A percentile compares a stretch with the other conserved stretches of the same genome.
Conservation (phyloP, 2,888 invertebrate genomes). For the Pristionchus fissidentatus region DNA sequence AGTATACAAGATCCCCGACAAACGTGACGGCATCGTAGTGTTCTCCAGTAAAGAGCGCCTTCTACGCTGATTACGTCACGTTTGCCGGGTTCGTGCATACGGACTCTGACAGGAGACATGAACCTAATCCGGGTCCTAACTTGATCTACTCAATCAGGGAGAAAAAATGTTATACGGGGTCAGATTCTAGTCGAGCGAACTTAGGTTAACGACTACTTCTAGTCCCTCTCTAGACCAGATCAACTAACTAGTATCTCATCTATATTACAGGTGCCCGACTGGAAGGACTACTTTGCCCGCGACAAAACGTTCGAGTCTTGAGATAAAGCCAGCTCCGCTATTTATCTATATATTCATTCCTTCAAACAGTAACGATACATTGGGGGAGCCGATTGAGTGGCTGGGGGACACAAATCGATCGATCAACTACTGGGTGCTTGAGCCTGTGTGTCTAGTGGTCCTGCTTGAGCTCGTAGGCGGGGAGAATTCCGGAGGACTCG, state of each 20-base stretch:
- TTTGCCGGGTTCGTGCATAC: too few relatives aligned
- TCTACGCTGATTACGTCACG: too few relatives aligned
- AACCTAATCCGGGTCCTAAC: too few relatives aligned
- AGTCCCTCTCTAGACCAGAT: background rate
- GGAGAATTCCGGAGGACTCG: constrained; percentile 61
- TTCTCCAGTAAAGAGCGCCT: too few relatives aligned
- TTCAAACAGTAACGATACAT: constrained; percentile 25
- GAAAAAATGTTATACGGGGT: too few relatives aligned
- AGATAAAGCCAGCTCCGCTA: constrained; percentile 20
- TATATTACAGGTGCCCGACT: background rate
- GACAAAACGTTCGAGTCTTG: constrained; percentile 25
- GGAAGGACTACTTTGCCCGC: constrained; percentile 37
- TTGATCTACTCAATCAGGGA: too few relatives aligned
- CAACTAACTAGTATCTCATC: too few relatives aligned
- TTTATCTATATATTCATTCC: constrained; percentile 24
- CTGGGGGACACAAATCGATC: constrained; percentile 15
- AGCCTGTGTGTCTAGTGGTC: constrained; percentile 80
- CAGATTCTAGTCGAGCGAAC: too few relatives aligned
- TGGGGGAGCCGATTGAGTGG: background rate
- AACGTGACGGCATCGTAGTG: too few relatives aligned
- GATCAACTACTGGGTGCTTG: constrained; percentile 40
- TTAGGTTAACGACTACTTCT: too few relatives aligned
- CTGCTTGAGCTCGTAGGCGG: constrained; percentile 41
- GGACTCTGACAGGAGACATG: too few relatives aligned
- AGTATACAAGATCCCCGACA: too few relatives aligned